Base-by-base conservation (phyloP, 2,888 invertebrate genomes). In the Mantis religiosa region DNA sequence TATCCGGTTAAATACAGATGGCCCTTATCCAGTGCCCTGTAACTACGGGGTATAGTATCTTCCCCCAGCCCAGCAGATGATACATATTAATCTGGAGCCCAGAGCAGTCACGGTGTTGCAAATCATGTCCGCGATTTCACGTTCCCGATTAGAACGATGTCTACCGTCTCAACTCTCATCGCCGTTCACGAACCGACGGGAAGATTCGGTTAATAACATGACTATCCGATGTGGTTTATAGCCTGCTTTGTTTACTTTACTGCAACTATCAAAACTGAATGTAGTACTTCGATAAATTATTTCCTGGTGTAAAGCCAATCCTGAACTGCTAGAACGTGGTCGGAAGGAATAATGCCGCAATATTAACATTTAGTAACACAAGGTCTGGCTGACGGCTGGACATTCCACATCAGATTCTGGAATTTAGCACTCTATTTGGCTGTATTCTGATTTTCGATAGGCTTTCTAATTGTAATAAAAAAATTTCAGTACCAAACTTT, bases 41-140 rank as follows among this genome's bases (percentile, higher is more conserved):
- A 71, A 71, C 54, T 71, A 71, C 25, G 54, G 20, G 20, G 54
- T 71, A 71, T 20, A 71, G 20, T 0, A 71, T 71, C 54, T 71
- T 71, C 54, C 14, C 54, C 54, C 15, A 71, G 20, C 54, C 15
- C 20, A 25, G 20, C 54, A 20, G 82, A 87, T 87, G 82, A 87
- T 87, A 82, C 87, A 87, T 82, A 87, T 87, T 87, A 82, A 81
- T 87, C 82, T 34, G 28, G n/a, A 82, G 82, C 87, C 30, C 82
- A 12, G n/a, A 82, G 87, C 87, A 15, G n/a, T 87, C 87, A 87
- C 87, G 87, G 14, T 34, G 41, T 82, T 82, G 82, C 25, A 9
- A 87, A 87, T 87, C 82, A 81, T 47, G 86, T 81, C 30, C 41
- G 20, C 84, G 20, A 30, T 84, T 84, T 34, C 84, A 85, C 54